A percentile compares a stretch with the other conserved stretches of the same genome.
phyloP scores from a whole-genome alignment of 2,113 vertebrate species.

The Limanda limanda region DNA sequence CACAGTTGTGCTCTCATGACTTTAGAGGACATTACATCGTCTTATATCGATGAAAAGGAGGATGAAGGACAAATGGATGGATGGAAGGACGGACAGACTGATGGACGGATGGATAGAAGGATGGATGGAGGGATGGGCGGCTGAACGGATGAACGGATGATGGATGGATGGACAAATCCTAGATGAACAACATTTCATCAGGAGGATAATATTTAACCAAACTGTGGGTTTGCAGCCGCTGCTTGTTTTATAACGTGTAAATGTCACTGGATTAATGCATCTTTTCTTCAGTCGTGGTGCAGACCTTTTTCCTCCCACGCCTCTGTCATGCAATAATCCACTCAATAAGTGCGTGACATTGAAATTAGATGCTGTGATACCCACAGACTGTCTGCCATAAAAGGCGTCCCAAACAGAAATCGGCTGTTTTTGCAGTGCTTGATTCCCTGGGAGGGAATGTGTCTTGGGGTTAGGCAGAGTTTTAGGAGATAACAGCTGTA shows the following conservation, averaged over 20 bases:
- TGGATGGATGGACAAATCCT: no score
- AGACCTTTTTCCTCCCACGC: not conserved
- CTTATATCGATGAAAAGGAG: no score
- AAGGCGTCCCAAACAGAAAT: slow-evolving; percentile 9
- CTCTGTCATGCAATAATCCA: not conserved
- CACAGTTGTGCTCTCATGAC: not conserved
- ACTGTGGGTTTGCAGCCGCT: not conserved
- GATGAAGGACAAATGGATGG: no score
- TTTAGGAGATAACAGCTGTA: slow-evolving; percentile 70
- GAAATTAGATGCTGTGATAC: not conserved
- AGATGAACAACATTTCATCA: no score
- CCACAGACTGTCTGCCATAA: not conserved
- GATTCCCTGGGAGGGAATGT: slow-evolving; percentile 41
- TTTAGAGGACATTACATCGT: no score
- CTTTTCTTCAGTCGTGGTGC: not conserved
- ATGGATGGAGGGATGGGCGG: not conserved
- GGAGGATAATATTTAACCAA: no score
- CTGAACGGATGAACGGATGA: not conserved
- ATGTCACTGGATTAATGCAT: not conserved
- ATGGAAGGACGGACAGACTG: not conserved
- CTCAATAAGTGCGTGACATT: not conserved
- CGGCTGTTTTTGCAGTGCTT: slow-evolving; percentile 28
- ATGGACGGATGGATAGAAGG: not conserved
- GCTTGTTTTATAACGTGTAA: not conserved
- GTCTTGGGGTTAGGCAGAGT: slow-evolving; percentile 47